A percentile compares a stretch with the other conserved stretches of the same genome.
Conservation (phyloP, 2,888 invertebrate species). For the Nephrotoma flavescens region DNA sequence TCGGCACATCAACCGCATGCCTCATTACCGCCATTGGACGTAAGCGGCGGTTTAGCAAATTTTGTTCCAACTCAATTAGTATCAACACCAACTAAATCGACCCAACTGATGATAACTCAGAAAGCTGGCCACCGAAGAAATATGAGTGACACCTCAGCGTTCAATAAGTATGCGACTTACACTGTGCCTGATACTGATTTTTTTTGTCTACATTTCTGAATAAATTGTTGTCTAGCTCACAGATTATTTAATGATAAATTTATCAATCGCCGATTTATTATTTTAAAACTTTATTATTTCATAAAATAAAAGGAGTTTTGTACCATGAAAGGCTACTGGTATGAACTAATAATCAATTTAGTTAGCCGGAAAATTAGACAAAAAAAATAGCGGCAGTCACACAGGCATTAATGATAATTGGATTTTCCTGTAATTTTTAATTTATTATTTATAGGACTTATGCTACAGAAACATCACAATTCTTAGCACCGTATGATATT, state of each 20-base stretch:
- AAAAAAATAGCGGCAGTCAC: no score
- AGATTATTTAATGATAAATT: no score
- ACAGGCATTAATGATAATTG: neutral
- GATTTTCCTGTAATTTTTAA: neutral
- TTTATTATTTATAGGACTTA: slow-evolving; percentile 40
- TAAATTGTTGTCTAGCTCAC: no score
- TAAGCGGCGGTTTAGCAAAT: slow-evolving; percentile 8
- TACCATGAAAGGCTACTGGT: no score
- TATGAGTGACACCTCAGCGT: slow-evolving; percentile 72
- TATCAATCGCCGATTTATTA: no score
- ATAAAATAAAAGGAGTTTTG: no score
- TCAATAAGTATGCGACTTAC: slow-evolving; percentile 48
- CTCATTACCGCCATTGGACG: slow-evolving; percentile 12
- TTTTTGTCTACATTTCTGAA: no score
- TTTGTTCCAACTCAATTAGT: neutral
- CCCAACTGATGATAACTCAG: slow-evolving; percentile 23
- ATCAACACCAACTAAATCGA: slow-evolving; percentile 22
- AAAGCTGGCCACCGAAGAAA: slow-evolving; percentile 54
- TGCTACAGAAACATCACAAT: slow-evolving; percentile 58
- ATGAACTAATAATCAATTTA: no score
- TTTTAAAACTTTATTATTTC: no score
- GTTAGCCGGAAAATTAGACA: no score
- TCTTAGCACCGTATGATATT: slow-evolving; percentile 56
- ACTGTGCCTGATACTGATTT: neutral
- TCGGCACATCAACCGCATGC: slow-evolving; percentile 10